These are phyloP conservation scores for Euzetes globulus DNA, from an alignment of 2,888 invertebrate species.

Conservation along the genomic window DNA sequence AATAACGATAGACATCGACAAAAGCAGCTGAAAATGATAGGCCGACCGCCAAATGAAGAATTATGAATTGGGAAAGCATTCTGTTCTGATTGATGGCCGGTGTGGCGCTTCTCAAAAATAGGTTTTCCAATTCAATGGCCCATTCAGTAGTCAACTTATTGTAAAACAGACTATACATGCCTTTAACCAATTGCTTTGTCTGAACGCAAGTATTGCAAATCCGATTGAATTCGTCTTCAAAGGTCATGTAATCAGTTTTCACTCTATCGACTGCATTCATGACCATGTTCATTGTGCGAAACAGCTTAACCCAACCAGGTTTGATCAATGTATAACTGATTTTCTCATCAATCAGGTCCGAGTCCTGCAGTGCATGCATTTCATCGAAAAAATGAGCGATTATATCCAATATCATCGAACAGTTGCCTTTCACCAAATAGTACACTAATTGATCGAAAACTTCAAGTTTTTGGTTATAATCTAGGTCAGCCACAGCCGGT, in stretches of 20 bases:
- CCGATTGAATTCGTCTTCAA: neutral
- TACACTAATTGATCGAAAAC: neutral
- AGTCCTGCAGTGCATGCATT: neutral
- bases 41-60: no score
- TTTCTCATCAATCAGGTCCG: neutral
- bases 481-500: neutral
- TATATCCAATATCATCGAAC: neutral
- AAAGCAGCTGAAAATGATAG: no score
- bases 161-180: neutral
- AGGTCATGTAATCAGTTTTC: neutral
- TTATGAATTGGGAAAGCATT: no score
- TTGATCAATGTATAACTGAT: neutral
- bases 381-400: neutral
- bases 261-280: neutral
- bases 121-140: no score
- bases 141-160: neutral
- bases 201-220: neutral
- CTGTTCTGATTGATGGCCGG: no score
- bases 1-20: no score
- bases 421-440: neutral
- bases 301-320: neutral
- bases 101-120: no score
- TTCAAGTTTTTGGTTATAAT: neutral
- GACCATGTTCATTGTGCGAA: neutral
- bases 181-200: neutral